Percentiles rank a stretch among this genome's conserved stretches.
phyloP scores from a whole-genome alignment of 53 echinoderm and acorn worm genomes.

The Henricia sp. region DNA sequence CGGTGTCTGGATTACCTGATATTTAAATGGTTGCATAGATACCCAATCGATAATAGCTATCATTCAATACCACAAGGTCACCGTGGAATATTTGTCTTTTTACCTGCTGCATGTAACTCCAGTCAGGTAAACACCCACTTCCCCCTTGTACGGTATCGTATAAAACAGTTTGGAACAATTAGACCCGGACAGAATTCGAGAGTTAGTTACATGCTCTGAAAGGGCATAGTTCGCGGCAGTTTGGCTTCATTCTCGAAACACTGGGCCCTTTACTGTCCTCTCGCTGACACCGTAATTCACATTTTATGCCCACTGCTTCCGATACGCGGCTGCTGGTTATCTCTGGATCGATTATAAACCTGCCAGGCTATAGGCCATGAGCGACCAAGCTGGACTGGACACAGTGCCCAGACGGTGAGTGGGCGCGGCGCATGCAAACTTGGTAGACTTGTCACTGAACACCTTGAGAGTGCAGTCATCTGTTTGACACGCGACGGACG shows the following conservation, averaged over 20 bases:
- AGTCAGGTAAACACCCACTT: constrained; percentile 42
- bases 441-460: background rate
- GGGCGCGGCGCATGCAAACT: background rate
- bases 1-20: no score
- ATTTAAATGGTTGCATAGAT: no score
- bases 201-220: constrained; percentile 16
- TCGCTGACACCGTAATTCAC: constrained; percentile 40
- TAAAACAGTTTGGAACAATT: constrained; percentile 1
- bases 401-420: constrained; percentile 18
- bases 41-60: no score
- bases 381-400: no score
- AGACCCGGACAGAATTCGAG: constrained; percentile 3
- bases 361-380: no score
- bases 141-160: background rate
- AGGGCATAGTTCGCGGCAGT: constrained; percentile 12
- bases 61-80: background rate
- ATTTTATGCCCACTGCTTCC: constrained; percentile 38
- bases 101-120: constrained; percentile 32
- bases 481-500: constrained; percentile 11
- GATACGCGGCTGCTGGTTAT: background rate
- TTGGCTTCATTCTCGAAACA: constrained; percentile 31
- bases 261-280: constrained; percentile 21
- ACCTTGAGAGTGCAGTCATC: background rate
- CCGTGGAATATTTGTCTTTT: constrained; percentile 2
- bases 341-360: constrained; percentile 45